These are phyloP conservation scores for Octomys mimax DNA, from an alignment of 2,797 vertebrate genomes.

Conservation along the genomic window DNA sequence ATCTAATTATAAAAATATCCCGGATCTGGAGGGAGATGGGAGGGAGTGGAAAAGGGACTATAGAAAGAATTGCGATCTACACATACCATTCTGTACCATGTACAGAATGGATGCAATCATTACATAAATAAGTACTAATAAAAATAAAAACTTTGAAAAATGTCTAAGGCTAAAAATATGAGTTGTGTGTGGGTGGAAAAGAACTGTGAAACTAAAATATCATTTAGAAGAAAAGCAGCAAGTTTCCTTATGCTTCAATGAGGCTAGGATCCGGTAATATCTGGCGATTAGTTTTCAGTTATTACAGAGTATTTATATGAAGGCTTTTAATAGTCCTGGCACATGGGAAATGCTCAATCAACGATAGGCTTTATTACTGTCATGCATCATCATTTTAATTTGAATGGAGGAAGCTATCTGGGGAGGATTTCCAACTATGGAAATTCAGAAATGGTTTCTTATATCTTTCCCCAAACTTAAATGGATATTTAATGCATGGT, in stretches of 20 bases:
- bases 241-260: background rate
- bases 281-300: background rate
- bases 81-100: too few relatives aligned
- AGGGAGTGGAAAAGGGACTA: background rate
- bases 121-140: background rate
- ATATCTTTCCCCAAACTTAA: background rate
- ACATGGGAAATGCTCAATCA: background rate
- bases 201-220: background rate
- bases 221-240: background rate
- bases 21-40: background rate
- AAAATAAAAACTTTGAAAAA: background rate
- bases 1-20: background rate
- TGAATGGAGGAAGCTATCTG: background rate
- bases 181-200: background rate
- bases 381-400: slow-evolving; percentile 23
- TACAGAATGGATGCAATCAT: background rate
- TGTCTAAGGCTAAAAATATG: background rate
- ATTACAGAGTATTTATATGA: background rate
- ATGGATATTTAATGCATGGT: background rate
- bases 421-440: slow-evolving; percentile 27
- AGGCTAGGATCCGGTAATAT: background rate
- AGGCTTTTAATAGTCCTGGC: background rate
- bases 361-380: background rate
- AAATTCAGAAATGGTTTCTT: background rate
- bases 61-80: background rate